These are phyloP conservation scores for Athalia circularis DNA, from an alignment of 2,888 invertebrate genomes.

Conservation along the genomic window DNA sequence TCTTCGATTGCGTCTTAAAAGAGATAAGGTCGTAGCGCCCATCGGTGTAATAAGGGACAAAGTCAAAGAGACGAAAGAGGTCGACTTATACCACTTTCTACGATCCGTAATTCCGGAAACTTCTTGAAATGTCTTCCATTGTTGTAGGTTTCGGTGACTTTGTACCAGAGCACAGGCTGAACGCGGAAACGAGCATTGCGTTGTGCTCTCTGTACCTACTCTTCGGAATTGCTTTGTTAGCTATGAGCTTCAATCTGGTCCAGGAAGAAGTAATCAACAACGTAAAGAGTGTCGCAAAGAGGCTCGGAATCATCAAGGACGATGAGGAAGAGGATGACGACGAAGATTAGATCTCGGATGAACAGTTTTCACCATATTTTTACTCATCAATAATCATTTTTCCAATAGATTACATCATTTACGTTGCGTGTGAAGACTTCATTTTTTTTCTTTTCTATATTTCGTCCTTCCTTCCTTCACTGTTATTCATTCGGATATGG, in stretches of 20 bases:
- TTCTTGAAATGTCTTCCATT: constrained; percentile 25
- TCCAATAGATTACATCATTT: neutral
- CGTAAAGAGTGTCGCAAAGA: constrained; percentile 89
- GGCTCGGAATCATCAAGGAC: constrained; percentile 91
- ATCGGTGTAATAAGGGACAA: neutral
- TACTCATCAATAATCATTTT: constrained; percentile 5
- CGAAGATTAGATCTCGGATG: constrained; percentile 68
- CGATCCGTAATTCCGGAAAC: constrained; percentile 1
- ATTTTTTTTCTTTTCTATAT: no score
- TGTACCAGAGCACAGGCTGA: constrained; percentile 87
- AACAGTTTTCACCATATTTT: constrained; percentile 1
- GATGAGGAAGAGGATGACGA: constrained; percentile 79
- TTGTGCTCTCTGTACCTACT: constrained; percentile 93
- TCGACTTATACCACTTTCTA: neutral
- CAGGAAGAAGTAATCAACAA: constrained; percentile 95
- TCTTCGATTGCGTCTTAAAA: no score
- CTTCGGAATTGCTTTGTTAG: constrained; percentile 94
- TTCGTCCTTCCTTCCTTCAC: no score
- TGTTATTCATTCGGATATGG: no score
- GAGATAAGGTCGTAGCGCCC: no score
- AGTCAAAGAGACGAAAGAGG: neutral
- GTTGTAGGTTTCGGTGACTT: constrained; percentile 87
- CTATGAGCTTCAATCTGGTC: constrained; percentile 97
- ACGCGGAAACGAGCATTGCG: constrained; percentile 81
- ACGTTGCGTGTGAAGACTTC: neutral